Evolutionary conservation across 2,113 vertebrate species (phyloP), one percentile per base, ranked within the genome.

Genomic region (Rhabdornis inornatus): DNA sequence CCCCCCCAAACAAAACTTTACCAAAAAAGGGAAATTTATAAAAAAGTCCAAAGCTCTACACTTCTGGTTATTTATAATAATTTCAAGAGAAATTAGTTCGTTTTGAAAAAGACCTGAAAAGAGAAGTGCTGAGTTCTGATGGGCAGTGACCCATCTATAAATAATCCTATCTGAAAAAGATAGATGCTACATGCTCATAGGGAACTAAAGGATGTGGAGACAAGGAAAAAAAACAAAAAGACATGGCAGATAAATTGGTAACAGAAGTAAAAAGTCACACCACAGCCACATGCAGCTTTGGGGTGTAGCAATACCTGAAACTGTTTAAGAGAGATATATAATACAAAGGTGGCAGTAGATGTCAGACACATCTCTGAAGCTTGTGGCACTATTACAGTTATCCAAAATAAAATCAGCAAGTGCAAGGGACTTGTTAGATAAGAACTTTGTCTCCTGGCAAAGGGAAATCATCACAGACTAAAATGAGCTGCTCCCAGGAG

Each of bases 171-270:
- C 13, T 77, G 68, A 35, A 37, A 61, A 65, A 87, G 24, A 60
- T 52, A 78, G 31, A 63, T 83, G 18, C 17, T 79, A 20, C 9
- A 44, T 22, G 20, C 10, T 66, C 21, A 64, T 13, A 69, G 61
- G 53, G 83, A 92, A 23, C 17, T 3, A 69, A 83, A 93, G 37
- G 22, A 55, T 50, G 22, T 47, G 70, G 84, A 92, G 68, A 42
- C 7, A 59, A 33, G 7, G 6, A 23, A 17, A 17, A 57, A 31
- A 16, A 63, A 69, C 13, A 80, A 30, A 65, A 81, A 35, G 47
- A 44, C 2, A 77, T 24, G 23, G 37, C n/a, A 96, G 47, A 90
- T 91, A 94, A 97, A 97, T 87, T 96, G 63, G 74, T 65, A 89
- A 68, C 61, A 92, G 56, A 87, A 84, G 57, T 52, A 78, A 90